Evolutionary conservation across 2,113 vertebrate species (phyloP).

Genomic region (Colaptes auratus): DNA sequence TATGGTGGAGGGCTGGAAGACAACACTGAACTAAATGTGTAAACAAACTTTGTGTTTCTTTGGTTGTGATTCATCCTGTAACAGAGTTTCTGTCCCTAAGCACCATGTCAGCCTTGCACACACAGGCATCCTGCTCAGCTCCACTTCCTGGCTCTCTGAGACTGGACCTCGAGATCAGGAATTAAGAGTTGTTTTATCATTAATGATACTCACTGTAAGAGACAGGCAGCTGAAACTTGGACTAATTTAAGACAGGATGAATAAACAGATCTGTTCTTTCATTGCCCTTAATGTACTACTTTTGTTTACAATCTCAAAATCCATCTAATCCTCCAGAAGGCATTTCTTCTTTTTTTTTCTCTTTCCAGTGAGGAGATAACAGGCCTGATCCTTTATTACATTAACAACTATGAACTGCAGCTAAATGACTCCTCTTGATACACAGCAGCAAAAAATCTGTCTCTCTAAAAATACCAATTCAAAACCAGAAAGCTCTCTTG

Average conservation of each 20-base stretch:
- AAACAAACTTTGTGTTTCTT: not conserved
- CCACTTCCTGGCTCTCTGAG: not conserved
- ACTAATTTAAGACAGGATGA: not conserved
- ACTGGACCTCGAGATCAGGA: not conserved
- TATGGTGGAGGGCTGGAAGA: not conserved
- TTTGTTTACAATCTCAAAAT: slow-evolving; percentile 3
- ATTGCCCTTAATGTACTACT: not conserved
- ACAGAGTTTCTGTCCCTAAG: not conserved
- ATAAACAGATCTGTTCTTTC: not conserved
- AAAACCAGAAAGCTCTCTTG: not conserved
- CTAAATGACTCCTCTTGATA: not conserved
- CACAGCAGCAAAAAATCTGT: not conserved
- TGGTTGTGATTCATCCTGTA: not conserved
- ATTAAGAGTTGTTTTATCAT: not conserved
- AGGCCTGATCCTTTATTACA: not conserved
- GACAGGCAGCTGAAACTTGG: not conserved
- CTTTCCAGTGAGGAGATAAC: not conserved
- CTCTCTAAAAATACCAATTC: not conserved
- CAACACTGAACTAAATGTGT: fast-evolving
- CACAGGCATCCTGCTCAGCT: not conserved
- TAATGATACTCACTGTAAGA: not conserved
- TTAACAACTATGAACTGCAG: not conserved
- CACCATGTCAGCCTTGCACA: fast-evolving
- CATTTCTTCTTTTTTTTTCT: not conserved
- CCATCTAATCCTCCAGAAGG: not conserved